phyloP scores from a whole-genome alignment of 2,888 invertebrate species.

The Lasius platythorax region DNA sequence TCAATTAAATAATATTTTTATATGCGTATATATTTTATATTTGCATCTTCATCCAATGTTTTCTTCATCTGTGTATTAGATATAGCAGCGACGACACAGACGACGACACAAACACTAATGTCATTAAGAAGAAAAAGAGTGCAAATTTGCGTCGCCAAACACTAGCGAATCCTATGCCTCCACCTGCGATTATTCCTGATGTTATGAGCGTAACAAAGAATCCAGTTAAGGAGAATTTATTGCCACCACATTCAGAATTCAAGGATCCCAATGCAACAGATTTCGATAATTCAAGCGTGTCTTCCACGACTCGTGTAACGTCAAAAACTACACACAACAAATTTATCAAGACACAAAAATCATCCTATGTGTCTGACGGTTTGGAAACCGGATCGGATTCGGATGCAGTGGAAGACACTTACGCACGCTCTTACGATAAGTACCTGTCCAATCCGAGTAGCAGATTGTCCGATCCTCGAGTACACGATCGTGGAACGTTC shows the following conservation, averaged over 20 bases:
- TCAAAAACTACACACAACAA: conserved; percentile 77
- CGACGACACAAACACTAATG: conserved; percentile 84
- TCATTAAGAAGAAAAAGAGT: conserved; percentile 86
- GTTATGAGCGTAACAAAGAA: conserved; percentile 63
- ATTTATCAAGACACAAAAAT: conserved; percentile 74
- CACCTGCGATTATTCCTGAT: conserved; percentile 76
- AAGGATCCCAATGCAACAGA: conserved; percentile 71
- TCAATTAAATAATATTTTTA: neutral
- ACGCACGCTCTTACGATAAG: conserved; percentile 64
- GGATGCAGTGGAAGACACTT: conserved; percentile 86
- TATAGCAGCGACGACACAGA: conserved; percentile 86
- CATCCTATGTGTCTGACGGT: conserved; percentile 87
- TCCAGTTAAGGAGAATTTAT: conserved; percentile 76
- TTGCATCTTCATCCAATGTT: conserved; percentile 32
- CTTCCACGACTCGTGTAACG: conserved; percentile 69
- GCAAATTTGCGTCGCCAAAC: conserved; percentile 86
- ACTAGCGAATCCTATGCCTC: conserved; percentile 84
- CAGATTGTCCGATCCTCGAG: conserved; percentile 69
- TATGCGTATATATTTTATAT: neutral
- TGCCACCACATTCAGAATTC: conserved; percentile 73
- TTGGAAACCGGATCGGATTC: conserved; percentile 92
- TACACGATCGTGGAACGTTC: conserved; percentile 56
- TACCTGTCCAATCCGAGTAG: conserved; percentile 66
- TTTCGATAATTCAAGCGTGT: conserved; percentile 68
- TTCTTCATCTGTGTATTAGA: conserved; percentile 66